phyloP scores from a whole-genome alignment of 2,888 invertebrate genomes.

The Cactoblastis cactorum region DNA sequence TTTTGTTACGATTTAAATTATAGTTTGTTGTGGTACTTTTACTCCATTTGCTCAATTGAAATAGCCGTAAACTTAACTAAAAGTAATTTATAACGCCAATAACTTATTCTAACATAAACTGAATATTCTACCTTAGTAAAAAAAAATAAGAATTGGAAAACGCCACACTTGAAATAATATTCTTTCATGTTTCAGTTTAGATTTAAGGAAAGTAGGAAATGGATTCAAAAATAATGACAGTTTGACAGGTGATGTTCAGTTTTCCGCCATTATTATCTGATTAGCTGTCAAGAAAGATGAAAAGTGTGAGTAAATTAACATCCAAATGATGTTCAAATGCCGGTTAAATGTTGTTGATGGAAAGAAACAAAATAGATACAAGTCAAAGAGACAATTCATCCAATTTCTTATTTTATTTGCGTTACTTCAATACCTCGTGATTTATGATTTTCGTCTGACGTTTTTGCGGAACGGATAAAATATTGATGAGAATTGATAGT shows the following conservation, averaged over 20 bases:
- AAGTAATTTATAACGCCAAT: no score
- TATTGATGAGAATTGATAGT: conserved; percentile 1
- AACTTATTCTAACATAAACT: no score
- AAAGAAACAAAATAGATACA: background rate
- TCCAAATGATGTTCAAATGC: background rate
- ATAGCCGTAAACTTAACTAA: no score
- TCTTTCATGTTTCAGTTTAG: conserved; percentile 14
- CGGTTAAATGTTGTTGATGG: background rate
- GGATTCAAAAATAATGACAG: conserved; percentile 22
- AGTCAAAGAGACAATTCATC: background rate
- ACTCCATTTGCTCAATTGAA: no score
- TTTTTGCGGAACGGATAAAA: background rate
- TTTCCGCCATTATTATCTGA: conserved; percentile 32
- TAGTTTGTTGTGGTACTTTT: background rate
- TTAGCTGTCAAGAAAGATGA: conserved; percentile 26
- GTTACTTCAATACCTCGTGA: no score
- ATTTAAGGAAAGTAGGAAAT: conserved; percentile 17
- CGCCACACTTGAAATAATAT: no score
- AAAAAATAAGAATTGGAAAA: no score
- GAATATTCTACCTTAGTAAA: no score
- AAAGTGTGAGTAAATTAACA: conserved; percentile 11
- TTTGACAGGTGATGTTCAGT: conserved; percentile 35
- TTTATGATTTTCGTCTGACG: background rate
- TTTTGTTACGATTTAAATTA: background rate
- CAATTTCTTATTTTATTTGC: background rate